Evolutionary conservation across 2,113 vertebrate genomes (phyloP), one percentile per base, ranked within the genome.

Genomic region (Antennarius striatus): DNA sequence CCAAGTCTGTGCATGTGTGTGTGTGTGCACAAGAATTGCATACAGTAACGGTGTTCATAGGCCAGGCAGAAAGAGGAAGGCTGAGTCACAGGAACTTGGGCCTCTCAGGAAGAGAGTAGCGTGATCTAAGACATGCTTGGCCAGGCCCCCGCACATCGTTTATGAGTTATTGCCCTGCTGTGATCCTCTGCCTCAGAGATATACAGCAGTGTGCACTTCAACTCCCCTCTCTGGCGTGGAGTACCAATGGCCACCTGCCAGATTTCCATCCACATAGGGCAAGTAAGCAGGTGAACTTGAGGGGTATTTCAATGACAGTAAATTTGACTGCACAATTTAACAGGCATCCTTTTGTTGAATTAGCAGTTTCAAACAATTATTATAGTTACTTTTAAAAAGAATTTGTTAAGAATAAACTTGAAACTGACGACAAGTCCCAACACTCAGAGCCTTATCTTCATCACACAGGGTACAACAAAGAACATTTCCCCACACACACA

Each of bases 71-170:
- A 67, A 80, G 73, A 86, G 83, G 77, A 88, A 87, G 82, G 79
- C 82, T 86, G 87, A 90, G 75, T 89, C 86, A 86, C 83, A 87
- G 85, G 81, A 87, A 75, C 82, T 72, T 62, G 79, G 65, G 71
- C 68, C 76, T 86, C 75, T 83, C 84, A 84, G 86, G 86, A 88
- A 88, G 81, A 87, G 79, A 84, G 79, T 69, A 80, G 81, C 75
- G 79, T 86, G 88, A 91, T 88, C 86, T 80, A 73, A 87, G 80
- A 82, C 82, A 85, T 75, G 69, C 75, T 80, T 62, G 76, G 82
- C 82, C 76, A 36, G 73, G 85, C 82, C 79, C 77, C 79, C 49
- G 81, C 86, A 84, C 77, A 63, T 68, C 60, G 61, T 75, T 59
- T 73, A 62, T 84, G 86, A 88, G 73, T 90, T 88, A 91, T 77